Conservation (phyloP, 2,888 invertebrate species). For the Graphium colonna region DNA sequence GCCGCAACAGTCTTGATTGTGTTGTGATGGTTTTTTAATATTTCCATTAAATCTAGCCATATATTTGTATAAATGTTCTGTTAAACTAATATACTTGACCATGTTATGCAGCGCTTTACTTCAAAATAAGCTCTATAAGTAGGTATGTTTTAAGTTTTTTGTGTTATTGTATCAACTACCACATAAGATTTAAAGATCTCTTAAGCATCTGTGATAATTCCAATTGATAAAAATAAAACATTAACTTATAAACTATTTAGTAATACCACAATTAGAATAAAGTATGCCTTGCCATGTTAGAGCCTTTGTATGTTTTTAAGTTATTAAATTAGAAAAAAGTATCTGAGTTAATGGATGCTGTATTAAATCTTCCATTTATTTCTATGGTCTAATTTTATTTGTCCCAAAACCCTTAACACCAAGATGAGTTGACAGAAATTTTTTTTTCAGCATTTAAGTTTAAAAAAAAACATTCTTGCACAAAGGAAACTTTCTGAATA, state of each 20-base stretch:
- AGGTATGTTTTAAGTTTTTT: conserved; percentile 33
- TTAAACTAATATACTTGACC: not conserved
- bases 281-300: conserved; percentile 51
- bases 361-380: conserved; percentile 39
- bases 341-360: conserved; percentile 62
- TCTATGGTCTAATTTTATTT: conserved; percentile 21
- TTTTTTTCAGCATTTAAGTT: too few relatives aligned
- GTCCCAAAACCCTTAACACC: not conserved
- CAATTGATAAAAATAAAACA: conserved; percentile 68
- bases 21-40: not conserved
- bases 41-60: not conserved
- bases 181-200: conserved; percentile 76
- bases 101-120: conserved; percentile 23
- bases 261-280: conserved; percentile 46
- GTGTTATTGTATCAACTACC: conserved; percentile 61
- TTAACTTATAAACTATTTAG: conserved; percentile 68
- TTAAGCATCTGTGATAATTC: conserved; percentile 77
- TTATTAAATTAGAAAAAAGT: conserved; percentile 39
- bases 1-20: not conserved
- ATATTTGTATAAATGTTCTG: not conserved
- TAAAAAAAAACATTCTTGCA: too few relatives aligned
- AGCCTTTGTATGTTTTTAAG: conserved; percentile 38
- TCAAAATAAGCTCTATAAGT: conserved; percentile 35
- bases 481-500: too few relatives aligned
- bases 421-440: too few relatives aligned